Conservation (phyloP, 2,888 invertebrate species). For the Bellardia pandia region DNA sequence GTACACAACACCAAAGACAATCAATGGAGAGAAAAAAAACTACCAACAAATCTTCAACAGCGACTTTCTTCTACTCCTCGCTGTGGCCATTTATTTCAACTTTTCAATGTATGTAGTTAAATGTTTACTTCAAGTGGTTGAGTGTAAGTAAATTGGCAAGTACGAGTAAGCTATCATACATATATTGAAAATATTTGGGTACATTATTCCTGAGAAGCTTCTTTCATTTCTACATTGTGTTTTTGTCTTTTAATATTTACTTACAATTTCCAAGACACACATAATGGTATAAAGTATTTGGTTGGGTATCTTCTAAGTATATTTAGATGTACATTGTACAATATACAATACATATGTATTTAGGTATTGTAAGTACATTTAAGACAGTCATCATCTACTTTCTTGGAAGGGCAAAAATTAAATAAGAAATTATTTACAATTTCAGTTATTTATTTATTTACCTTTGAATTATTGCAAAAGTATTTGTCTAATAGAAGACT, state of each 20-base stretch:
- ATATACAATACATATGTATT: neutral
- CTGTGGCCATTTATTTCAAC: neutral
- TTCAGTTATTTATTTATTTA: slow-evolving; percentile 40
- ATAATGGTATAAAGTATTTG: neutral
- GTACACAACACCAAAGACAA: slow-evolving; percentile 28
- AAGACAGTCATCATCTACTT: slow-evolving; percentile 1
- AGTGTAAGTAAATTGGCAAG: slow-evolving; percentile 46
- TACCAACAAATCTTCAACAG: slow-evolving; percentile 31
- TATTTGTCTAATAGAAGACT: slow-evolving; percentile 8
- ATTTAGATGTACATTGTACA: neutral
- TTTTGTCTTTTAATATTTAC: slow-evolving; percentile 21
- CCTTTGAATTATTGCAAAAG: slow-evolving; percentile 48
- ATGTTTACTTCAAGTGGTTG: slow-evolving; percentile 55
- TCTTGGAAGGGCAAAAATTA: slow-evolving; percentile 1
- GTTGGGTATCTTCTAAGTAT: neutral
- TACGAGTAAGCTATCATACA: slow-evolving; percentile 3
- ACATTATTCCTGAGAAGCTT: slow-evolving; percentile 27
- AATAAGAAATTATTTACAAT: slow-evolving; percentile 41
- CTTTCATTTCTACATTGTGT: neutral
- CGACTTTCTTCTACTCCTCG: neutral
- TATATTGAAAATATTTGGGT: slow-evolving; percentile 33
- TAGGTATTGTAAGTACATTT: neutral
- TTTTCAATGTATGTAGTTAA: slow-evolving; percentile 45
- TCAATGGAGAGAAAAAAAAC: slow-evolving; percentile 8
- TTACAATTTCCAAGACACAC: slow-evolving; percentile 20